Base-by-base conservation (phyloP, 2,113 vertebrate genomes). In the Parotia lawesii region DNA sequence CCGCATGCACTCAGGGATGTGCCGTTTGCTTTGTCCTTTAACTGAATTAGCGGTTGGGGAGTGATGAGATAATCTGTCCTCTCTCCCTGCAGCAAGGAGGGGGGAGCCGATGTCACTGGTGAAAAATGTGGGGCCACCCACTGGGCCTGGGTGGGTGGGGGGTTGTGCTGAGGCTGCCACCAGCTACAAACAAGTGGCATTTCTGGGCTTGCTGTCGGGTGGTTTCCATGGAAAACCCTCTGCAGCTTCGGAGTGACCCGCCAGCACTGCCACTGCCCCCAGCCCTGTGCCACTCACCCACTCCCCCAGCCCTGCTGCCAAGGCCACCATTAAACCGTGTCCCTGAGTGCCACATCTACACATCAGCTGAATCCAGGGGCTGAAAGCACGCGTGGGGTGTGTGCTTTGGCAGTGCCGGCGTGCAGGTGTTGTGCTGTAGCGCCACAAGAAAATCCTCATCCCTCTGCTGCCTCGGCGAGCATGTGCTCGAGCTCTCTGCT, bases 341-440 rank as follows among this genome's bases (percentile, higher is more conserved):
- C 48, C 56, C 11, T 11, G 40, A 35, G 40, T 19, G 40, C 48
- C 87, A 76, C 35, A 56, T 29, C 29, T 3, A 4, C n/a, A 12
- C 9, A 4, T 5, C 70, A 33, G 35, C 44, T 15, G 9, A 35
- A 42, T 2, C 22, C 48, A 14, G 54, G 38, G n/a, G 21, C 40
- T 35, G 16, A 6, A 23, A 48, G 12, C 53, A 4, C 1, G 0
- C 17, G 0, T 2, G 28, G 48, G 33, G 1, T 4, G n/a, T 2
- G 3, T 17, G 27, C 31, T 67, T 3, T 19, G 5, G 1, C 2
- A 4, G 4, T 4, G 29, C 56, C 27, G 19, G 19, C 1, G 0
- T 0, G 6, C 48, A 33, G 10, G 5, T 24, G 10, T 1, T 11
- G n/a, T 9, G 21, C 16, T 50, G 48, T 10, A 38, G 35, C 35